phyloP scores from a whole-genome alignment of 2,797 vertebrate species.

The Garrulus glandarius region DNA sequence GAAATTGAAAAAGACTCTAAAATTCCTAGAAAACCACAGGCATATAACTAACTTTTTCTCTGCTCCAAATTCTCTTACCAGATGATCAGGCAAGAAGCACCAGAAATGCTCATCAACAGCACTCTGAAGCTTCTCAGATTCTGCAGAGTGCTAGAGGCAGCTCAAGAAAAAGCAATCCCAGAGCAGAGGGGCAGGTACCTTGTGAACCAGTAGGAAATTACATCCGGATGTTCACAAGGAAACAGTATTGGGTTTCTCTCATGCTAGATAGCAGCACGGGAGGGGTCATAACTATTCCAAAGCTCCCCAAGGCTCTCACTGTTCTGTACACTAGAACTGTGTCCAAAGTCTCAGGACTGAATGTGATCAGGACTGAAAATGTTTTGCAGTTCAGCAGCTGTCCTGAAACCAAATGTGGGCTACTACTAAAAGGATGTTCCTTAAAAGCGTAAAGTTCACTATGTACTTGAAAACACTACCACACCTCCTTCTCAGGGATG shows the following conservation, averaged over 20 bases:
- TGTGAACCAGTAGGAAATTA: constrained; percentile 42
- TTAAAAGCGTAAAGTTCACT: constrained; percentile 72
- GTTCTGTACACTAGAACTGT: constrained; percentile 46
- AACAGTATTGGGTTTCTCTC: constrained; percentile 42
- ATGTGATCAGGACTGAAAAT: constrained; percentile 50
- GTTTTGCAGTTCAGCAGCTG: constrained; percentile 57
- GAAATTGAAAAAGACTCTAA: not conserved
- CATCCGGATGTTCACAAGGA: not conserved
- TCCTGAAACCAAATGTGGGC: constrained; percentile 58
- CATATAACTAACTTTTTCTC: not conserved
- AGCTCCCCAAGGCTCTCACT: constrained; percentile 33
- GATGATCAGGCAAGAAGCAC: not conserved
- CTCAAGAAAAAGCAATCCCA: not conserved
- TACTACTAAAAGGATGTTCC: constrained; percentile 57
- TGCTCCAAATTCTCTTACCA: constrained; percentile 10
- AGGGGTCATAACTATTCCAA: constrained; percentile 42
- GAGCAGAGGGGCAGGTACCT: constrained; percentile 28
- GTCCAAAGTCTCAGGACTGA: constrained; percentile 67
- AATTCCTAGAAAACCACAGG: constrained; percentile 1
- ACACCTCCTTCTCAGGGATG: constrained; percentile 98
- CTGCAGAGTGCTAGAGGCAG: not conserved
- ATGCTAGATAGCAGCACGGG: constrained; percentile 18
- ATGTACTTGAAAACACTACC: constrained; percentile 70
- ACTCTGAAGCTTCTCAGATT: not conserved
- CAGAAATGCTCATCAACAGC: not conserved